phyloP scores from a whole-genome alignment of 2,888 invertebrate species.

The Athetis lepigone region DNA sequence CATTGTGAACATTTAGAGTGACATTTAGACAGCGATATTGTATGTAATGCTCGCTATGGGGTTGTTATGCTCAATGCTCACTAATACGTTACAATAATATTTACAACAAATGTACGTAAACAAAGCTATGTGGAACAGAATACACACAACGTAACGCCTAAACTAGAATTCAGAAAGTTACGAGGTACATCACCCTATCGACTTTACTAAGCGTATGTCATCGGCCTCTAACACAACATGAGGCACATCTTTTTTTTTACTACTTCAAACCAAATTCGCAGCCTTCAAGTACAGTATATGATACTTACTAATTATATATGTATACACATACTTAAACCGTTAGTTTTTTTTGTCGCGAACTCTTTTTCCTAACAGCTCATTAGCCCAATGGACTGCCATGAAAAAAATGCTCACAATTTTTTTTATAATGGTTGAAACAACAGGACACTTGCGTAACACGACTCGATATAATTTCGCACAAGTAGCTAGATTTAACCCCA shows the following conservation, averaged over 20 bases:
- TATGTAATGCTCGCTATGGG: slow-evolving; percentile 67
- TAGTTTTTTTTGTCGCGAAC: slow-evolving; percentile 52
- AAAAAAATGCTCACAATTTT: slow-evolving; percentile 75
- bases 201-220: slow-evolving; percentile 90
- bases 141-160: slow-evolving; percentile 74
- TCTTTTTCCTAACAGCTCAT: slow-evolving; percentile 49
- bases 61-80: slow-evolving; percentile 26
- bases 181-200: slow-evolving; percentile 85
- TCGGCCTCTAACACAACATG: slow-evolving; percentile 82
- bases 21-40: slow-evolving; percentile 87
- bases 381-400: slow-evolving; percentile 60
- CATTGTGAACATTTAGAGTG: slow-evolving; percentile 89
- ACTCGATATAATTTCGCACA: slow-evolving; percentile 73
- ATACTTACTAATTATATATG: slow-evolving; percentile 59
- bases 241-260: slow-evolving; percentile 79
- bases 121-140: slow-evolving; percentile 68
- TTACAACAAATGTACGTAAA: slow-evolving; percentile 75
- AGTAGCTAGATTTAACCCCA: slow-evolving; percentile 81
- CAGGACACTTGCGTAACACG: slow-evolving; percentile 81
- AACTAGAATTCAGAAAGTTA: slow-evolving; percentile 84
- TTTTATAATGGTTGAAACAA: slow-evolving; percentile 75
- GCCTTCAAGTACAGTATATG: slow-evolving; percentile 60
- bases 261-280: slow-evolving; percentile 55
- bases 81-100: slow-evolving; percentile 78
- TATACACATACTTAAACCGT: slow-evolving; percentile 84